Base-by-base conservation (phyloP, 2,888 invertebrate species). In the Lepas anatifera region DNA sequence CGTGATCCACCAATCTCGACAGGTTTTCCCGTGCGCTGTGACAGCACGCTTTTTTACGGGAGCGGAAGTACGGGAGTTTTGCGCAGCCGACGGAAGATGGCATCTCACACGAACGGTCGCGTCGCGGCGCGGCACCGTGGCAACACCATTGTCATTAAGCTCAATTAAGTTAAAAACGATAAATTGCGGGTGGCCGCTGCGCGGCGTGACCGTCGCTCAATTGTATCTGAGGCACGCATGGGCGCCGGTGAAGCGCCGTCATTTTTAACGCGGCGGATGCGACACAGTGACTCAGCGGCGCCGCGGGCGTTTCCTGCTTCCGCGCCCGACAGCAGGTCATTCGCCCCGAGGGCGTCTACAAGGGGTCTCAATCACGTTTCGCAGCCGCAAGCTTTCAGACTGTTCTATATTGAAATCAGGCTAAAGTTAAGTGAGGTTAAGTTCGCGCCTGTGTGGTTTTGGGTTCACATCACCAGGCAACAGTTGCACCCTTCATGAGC, bases 61-160 rank as follows among this genome's bases (percentile, higher is more conserved):
- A 13, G 7, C 16, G 48, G 48, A 48, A 48, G 48, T 25, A 3
- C 11, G 50, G 27, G 11, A 27, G 48, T 25, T 50, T 50, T 4
- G 27, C 10, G 27, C 50, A 29, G 27, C 52, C 10, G 52, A 10
- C 11, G 52, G 3, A 52, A 52, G 52, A 29, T 16, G 52, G 52
- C 52, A 29, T 52, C 29, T 27, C 52, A 29, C 52, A 52, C 29
- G 52, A 29, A 52, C 52, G 41, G 2, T 16, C 41, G 41, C 10
- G 16, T 48, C 29, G 13, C 1, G 22, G 4, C 13, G 52, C 52
- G 52, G 29, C 52, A 29, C n/a, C n/a, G n/a, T n/a, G n/a, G n/a
- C n/a, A n/a, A n/a, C n/a, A n/a, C n/a, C 52, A 52, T 52, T 52
- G 52, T 52, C 52, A 52, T 52, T 52, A 52, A 11, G 29, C 29